Evolutionary conservation across 2,888 invertebrate genomes (phyloP).

Genomic region (Nesidiocoris tenuis): DNA sequence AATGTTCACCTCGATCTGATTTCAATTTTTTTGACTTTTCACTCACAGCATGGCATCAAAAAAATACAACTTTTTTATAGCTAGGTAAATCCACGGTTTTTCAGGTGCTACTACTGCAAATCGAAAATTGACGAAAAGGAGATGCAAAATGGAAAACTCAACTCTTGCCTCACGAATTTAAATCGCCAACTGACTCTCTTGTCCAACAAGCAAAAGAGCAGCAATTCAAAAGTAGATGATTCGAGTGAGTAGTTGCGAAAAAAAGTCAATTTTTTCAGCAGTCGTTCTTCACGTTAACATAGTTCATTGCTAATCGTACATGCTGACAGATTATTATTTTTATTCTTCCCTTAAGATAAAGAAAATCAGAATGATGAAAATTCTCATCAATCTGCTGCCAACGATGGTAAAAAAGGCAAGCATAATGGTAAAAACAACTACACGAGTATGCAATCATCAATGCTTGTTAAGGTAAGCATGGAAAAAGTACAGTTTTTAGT

Average conservation of each 20-base stretch:
- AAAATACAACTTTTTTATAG: too few species aligned
- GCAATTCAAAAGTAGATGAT: background rate
- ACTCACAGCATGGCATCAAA: too few species aligned
- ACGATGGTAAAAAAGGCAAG: conserved; percentile 8
- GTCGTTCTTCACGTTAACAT: too few species aligned
- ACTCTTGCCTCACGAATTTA: conserved; percentile 14
- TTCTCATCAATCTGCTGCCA: background rate
- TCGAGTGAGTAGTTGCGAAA: conserved; percentile 2
- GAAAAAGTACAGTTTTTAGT: too few species aligned
- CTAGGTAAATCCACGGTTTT: too few species aligned
- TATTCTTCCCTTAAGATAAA: background rate
- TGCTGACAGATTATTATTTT: background rate
- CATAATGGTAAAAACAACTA: background rate
- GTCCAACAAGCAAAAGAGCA: background rate
- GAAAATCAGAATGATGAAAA: background rate
- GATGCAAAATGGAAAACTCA: conserved; percentile 11
- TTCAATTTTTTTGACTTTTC: too few species aligned
- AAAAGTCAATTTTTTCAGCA: too few species aligned
- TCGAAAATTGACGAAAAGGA: conserved; percentile 17
- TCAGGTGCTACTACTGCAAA: conserved; percentile 44
- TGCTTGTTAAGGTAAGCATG: conserved; percentile 20
- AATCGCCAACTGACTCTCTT: conserved; percentile 18
- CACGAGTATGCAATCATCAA: background rate
- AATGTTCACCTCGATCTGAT: too few species aligned
- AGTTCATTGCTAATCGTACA: background rate